Percentiles rank a stretch among this genome's conserved stretches.
phyloP scores from a whole-genome alignment of 1,140 invertebrate species.

The Danaus plexippus region DNA sequence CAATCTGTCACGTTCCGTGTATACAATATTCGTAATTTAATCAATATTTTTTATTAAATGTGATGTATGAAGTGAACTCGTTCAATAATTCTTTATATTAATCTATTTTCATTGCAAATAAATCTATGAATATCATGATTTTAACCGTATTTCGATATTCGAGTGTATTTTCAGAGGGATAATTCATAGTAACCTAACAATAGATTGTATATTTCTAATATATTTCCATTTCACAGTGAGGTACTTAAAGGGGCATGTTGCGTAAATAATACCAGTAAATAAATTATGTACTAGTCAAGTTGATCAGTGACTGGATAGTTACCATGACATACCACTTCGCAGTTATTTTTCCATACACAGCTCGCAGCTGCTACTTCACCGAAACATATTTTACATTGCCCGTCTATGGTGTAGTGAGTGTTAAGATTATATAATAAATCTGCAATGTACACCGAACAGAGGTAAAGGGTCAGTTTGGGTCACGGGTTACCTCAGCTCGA shows the following conservation, averaged over 20 bases:
- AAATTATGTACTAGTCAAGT: slow-evolving; percentile 27
- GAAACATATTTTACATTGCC: slow-evolving; percentile 20
- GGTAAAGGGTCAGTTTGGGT: slow-evolving; percentile 25
- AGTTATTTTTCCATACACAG: slow-evolving; percentile 36
- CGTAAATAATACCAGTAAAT: slow-evolving; percentile 28
- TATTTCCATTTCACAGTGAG: no score
- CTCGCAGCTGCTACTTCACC: slow-evolving; percentile 4
- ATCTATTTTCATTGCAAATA: no score
- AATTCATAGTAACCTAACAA: not conserved
- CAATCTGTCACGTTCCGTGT: no score
- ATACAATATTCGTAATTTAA: no score
- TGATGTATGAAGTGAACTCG: no score
- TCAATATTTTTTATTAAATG: no score
- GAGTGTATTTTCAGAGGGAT: no score
- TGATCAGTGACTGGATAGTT: slow-evolving; percentile 35
- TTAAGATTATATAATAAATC: not conserved
- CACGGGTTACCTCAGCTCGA: slow-evolving; percentile 23
- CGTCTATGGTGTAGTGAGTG: not conserved
- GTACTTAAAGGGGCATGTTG: slow-evolving; percentile 23
- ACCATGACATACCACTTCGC: slow-evolving; percentile 44
- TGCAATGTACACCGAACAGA: slow-evolving; percentile 23
- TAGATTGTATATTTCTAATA: no score
- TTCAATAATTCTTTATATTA: no score
- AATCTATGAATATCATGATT: no score
- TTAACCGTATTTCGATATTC: no score